A percentile compares a stretch with the other conserved stretches of the same genome.
Evolutionary conservation across 2,888 invertebrate genomes (phyloP).

Genomic region (Zaprionus lineosus): DNA sequence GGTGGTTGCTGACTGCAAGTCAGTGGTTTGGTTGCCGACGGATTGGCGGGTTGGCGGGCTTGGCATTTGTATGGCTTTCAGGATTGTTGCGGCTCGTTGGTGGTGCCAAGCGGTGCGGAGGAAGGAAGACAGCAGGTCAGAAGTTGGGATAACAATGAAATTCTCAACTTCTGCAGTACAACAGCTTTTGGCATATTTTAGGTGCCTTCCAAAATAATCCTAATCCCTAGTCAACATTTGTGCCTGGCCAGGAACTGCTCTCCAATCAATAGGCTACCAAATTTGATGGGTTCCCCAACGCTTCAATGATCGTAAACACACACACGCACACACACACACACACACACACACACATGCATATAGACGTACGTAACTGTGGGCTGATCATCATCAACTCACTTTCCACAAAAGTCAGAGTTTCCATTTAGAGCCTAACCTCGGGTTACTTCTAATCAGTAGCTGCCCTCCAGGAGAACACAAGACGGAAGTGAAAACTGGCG

Average conservation of each 20-base stretch:
- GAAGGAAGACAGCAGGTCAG: background rate
- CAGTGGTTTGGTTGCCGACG: no score
- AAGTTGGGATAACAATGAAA: slow-evolving; percentile 47
- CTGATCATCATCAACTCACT: slow-evolving; percentile 11
- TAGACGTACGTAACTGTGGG: background rate
- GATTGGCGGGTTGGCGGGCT: no score
- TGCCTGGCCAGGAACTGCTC: background rate
- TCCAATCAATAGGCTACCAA: background rate
- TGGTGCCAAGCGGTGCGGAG: slow-evolving; percentile 23
- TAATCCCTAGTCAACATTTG: no score
- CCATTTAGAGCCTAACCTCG: slow-evolving; percentile 19
- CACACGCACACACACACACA: background rate
- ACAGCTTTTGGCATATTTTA: slow-evolving; percentile 71
- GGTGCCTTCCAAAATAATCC: slow-evolving; percentile 22
- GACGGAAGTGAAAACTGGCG: slow-evolving; percentile 51
- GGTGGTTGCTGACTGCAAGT: no score
- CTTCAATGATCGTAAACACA: background rate
- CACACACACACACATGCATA: no score
- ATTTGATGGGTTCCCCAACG: slow-evolving; percentile 5
- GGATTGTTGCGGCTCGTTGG: slow-evolving; percentile 42
- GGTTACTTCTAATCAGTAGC: slow-evolving; percentile 35
- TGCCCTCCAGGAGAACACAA: slow-evolving; percentile 36
- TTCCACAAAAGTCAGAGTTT: slow-evolving; percentile 9
- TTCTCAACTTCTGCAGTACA: slow-evolving; percentile 60
- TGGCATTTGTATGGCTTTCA: slow-evolving; percentile 60